phyloP scores from a whole-genome alignment of 2,113 vertebrate species.

The Lycocorax pyrrhopterus region DNA sequence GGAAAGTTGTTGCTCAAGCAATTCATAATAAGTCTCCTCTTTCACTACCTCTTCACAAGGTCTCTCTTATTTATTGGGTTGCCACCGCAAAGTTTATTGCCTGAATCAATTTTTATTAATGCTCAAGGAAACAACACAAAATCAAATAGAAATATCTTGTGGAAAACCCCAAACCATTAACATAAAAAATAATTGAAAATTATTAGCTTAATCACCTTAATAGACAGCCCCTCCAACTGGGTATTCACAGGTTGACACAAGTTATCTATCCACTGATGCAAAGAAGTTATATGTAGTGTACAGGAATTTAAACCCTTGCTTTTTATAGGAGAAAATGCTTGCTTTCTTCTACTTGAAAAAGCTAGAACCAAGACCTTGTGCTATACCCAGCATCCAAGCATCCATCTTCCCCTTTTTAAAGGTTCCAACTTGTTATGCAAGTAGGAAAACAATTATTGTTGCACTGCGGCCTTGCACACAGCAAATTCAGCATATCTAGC shows the following conservation, averaged over 20 bases:
- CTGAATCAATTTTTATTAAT: constrained; percentile 2
- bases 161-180: neutral
- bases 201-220: neutral
- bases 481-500: neutral
- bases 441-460: neutral
- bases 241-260: neutral
- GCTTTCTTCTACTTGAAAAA: neutral
- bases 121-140: constrained; percentile 1
- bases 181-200: neutral
- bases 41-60: neutral
- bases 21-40: neutral
- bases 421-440: neutral
- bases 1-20: neutral
- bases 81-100: neutral
- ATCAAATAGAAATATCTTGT: neutral
- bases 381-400: neutral
- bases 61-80: neutral
- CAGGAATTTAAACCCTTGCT: neutral
- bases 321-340: neutral
- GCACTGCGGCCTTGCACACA: neutral
- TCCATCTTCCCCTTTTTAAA: neutral
- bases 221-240: neutral
- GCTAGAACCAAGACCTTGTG: neutral
- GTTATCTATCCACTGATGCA: neutral
- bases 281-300: neutral